These are phyloP conservation scores for Zygogramma bicolorata DNA, from an alignment of 2,888 invertebrate species.

Conservation along the genomic window DNA sequence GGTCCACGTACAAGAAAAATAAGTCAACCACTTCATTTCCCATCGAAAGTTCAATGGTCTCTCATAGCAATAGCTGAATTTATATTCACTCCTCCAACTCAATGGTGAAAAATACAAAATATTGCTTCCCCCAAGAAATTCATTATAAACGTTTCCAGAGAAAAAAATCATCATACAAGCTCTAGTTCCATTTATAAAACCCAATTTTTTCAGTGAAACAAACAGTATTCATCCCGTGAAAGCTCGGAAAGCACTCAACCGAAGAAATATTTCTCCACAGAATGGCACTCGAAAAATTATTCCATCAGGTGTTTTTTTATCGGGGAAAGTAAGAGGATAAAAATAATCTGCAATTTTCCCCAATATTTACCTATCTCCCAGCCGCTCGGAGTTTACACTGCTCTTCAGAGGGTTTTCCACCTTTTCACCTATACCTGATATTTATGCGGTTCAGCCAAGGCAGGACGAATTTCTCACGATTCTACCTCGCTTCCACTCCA, in stretches of 20 bases:
- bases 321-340: conserved; percentile 43
- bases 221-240: background rate
- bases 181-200: background rate
- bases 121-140: too few relatives aligned
- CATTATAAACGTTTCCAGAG: background rate
- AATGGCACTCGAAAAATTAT: conserved; percentile 40
- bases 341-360: conserved; percentile 49
- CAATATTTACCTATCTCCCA: conserved; percentile 45
- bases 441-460: conserved; percentile 25
- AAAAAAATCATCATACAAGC: background rate
- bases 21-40: too few relatives aligned
- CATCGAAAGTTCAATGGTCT: too few relatives aligned
- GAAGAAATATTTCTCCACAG: conserved; percentile 4
- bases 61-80: too few relatives aligned
- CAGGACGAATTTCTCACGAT: conserved; percentile 44
- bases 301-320: conserved; percentile 46
- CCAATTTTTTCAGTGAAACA: background rate
- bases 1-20: too few relatives aligned
- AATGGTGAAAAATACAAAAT: too few relatives aligned
- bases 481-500: conserved; percentile 33
- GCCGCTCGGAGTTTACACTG: conserved; percentile 42
- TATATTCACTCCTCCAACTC: too few relatives aligned
- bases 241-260: background rate
- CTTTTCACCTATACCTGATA: conserved; percentile 37
- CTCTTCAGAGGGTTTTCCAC: conserved; percentile 36